These are phyloP conservation scores for Anguilla pacifica DNA, from an alignment of 2,797 vertebrate genomes.

Conservation along the genomic window DNA sequence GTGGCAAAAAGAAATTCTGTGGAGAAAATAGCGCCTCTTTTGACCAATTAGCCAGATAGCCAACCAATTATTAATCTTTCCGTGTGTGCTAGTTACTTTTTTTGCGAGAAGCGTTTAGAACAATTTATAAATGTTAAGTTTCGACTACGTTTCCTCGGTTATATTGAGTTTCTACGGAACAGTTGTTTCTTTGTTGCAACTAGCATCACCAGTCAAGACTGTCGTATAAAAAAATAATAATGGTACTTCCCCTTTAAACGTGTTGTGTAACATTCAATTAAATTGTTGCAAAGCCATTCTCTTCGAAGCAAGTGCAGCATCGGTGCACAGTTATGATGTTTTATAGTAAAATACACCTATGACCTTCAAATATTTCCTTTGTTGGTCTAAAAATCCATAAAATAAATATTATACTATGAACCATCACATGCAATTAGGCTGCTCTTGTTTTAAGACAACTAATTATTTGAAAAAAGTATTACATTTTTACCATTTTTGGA, in stretches of 20 bases:
- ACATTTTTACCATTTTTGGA: slow-evolving; percentile 52
- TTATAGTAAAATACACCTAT: not conserved
- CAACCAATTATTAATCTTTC: not conserved
- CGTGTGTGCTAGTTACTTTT: not conserved
- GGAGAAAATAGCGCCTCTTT: not conserved
- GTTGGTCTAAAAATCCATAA: not conserved
- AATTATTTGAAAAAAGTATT: not conserved
- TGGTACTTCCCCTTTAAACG: slow-evolving; percentile 18
- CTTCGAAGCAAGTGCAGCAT: not conserved
- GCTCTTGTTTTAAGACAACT: not conserved
- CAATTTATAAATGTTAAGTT: not conserved
- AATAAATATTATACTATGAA: not conserved
- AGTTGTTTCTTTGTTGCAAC: not conserved
- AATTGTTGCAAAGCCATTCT: not conserved
- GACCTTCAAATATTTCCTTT: slow-evolving; percentile 13
- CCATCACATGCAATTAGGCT: not conserved
- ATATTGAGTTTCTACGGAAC: not conserved
- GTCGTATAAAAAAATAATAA: slow-evolving; percentile 5
- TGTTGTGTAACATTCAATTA: slow-evolving; percentile 18
- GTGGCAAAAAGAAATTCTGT: not conserved
- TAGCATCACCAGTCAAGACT: not conserved
- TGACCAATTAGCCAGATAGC: not conserved
- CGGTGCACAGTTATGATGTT: not conserved
- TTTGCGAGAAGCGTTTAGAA: not conserved
- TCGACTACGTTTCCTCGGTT: not conserved